Conservation (phyloP, 2,113 vertebrate genomes). For the Aix galericulata region DNA sequence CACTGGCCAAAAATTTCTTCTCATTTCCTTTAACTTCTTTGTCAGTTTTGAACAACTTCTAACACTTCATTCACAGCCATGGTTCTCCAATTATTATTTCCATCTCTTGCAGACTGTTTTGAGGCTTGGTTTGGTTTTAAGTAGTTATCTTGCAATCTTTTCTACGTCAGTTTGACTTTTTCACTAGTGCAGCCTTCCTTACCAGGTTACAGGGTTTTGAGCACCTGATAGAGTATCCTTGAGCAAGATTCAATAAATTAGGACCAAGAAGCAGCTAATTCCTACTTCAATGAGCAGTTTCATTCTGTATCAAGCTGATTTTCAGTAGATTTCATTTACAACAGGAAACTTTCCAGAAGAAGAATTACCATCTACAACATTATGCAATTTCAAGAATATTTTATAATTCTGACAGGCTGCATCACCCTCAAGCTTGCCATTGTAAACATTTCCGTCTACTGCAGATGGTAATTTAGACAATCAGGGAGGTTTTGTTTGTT, state of each 20-base stretch:
- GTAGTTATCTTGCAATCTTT: neutral
- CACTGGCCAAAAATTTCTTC: neutral
- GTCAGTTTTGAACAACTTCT: neutral
- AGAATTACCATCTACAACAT: neutral
- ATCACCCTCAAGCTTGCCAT: slow-evolving; percentile 14
- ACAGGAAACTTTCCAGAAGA: neutral
- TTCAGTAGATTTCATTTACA: neutral
- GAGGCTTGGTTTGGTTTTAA: neutral
- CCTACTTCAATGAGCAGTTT: neutral
- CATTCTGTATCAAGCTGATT: neutral
- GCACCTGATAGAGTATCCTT: neutral
- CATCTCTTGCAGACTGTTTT: neutral
- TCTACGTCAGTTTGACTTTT: neutral
- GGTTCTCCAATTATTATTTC: neutral
- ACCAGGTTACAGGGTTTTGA: neutral
- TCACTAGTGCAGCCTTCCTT: neutral
- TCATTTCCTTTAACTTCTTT: neutral
- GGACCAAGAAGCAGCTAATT: neutral
- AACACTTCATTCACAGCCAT: neutral
- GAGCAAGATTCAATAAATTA: neutral
- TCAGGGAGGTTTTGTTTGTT: neutral
- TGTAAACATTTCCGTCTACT: slow-evolving; percentile 23
- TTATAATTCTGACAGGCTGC: slow-evolving; percentile 37
- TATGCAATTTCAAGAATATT: slow-evolving; percentile 15
- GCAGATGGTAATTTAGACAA: neutral